Conservation (phyloP, 2,888 invertebrate species). For the Acrobasis repandana region DNA sequence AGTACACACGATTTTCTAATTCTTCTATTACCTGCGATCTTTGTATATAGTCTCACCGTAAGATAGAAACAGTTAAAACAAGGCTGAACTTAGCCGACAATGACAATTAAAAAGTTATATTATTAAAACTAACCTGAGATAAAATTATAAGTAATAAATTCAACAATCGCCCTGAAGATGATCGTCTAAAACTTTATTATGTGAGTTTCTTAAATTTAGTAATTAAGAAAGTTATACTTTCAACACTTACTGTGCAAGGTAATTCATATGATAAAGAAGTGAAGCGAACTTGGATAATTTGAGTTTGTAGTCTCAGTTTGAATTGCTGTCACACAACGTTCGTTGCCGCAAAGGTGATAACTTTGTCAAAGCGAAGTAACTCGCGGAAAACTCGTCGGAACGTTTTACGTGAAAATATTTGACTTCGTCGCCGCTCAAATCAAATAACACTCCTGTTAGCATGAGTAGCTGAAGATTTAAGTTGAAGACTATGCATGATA, state of each 20-base stretch:
- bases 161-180: too few species aligned
- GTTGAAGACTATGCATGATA: slow-evolving; percentile 10
- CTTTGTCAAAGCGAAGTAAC: slow-evolving; percentile 33
- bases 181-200: too few species aligned
- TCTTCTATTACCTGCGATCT: too few species aligned
- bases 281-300: slow-evolving; percentile 4
- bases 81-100: too few species aligned
- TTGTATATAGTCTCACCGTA: too few species aligned
- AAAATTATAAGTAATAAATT: too few species aligned
- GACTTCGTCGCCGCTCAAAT: slow-evolving; percentile 30
- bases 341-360: slow-evolving; percentile 21
- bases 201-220: too few species aligned
- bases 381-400: slow-evolving; percentile 36
- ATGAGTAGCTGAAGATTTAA: slow-evolving; percentile 6
- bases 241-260: neutral
- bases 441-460: slow-evolving; percentile 27
- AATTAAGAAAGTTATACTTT: neutral
- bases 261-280: neutral
- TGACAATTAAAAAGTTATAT: neutral
- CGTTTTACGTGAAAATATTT: slow-evolving; percentile 33
- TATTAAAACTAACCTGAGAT: neutral
- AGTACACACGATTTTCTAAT: too few species aligned
- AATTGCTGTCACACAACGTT: slow-evolving; percentile 17
- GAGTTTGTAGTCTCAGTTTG: slow-evolving; percentile 15
- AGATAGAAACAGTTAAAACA: too few species aligned